Evolutionary conservation across 2,113 vertebrate species (phyloP).

Genomic region (Thomomys bottae): DNA sequence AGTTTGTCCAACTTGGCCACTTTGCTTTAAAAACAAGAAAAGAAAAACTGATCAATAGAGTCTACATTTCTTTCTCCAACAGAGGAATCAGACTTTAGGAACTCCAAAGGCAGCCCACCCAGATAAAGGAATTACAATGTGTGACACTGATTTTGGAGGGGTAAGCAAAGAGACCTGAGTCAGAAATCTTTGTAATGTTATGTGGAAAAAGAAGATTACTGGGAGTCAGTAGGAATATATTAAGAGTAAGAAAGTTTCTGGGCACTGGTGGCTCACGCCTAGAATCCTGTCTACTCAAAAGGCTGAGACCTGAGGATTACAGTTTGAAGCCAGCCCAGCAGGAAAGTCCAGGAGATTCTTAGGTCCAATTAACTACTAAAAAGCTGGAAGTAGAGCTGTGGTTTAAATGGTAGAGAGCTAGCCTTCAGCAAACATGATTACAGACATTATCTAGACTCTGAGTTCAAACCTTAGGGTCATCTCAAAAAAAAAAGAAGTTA

Average conservation of each 20-base stretch:
- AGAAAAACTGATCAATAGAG: constrained; percentile 35
- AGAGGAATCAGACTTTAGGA: neutral
- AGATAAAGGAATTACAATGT: neutral
- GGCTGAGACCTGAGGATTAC: too few species aligned
- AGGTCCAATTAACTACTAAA: too few species aligned
- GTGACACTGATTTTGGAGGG: neutral
- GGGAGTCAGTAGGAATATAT: neutral
- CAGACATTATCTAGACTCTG: too few species aligned
- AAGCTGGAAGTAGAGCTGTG: too few species aligned
- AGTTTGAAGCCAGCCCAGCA: too few species aligned
- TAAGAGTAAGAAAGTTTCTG: neutral
- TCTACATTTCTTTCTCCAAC: constrained; percentile 1
- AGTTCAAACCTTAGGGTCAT: too few species aligned
- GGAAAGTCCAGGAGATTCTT: too few species aligned
- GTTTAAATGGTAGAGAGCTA: too few species aligned
- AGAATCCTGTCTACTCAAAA: neutral
- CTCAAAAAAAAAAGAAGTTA: too few species aligned
- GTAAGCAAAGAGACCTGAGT: neutral
- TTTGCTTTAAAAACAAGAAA: constrained; percentile 89
- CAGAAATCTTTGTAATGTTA: neutral
- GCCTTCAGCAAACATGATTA: too few species aligned
- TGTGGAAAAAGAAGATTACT: neutral
- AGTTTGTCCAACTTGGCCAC: constrained; percentile 93
- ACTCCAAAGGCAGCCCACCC: neutral
- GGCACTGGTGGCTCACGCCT: too few species aligned